A percentile compares a stretch with the other conserved stretches of the same genome.
Evolutionary conservation across 1,140 invertebrate species (phyloP).

Genomic region (Oryctes rhinoceros): DNA sequence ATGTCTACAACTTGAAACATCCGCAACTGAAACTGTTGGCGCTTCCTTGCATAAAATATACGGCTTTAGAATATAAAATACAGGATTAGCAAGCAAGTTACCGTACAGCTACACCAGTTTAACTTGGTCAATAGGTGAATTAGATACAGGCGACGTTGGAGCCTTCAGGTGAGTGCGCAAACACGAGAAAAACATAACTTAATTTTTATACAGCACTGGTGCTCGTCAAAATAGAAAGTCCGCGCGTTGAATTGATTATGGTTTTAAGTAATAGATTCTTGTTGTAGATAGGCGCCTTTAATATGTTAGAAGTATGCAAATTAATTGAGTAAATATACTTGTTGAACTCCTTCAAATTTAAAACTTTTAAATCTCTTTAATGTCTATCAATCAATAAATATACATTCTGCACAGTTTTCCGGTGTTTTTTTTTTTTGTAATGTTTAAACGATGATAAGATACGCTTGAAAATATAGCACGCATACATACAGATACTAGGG

Average conservation of each 20-base stretch:
- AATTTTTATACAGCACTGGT: not conserved
- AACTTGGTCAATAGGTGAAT: slow-evolving; percentile 13
- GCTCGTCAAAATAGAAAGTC: slow-evolving; percentile 18
- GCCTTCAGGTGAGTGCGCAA: not conserved
- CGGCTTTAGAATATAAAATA: slow-evolving; percentile 3
- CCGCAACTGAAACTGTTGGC: not conserved
- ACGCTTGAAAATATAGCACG: too few relatives aligned
- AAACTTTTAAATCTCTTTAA: too few relatives aligned
- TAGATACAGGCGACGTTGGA: not conserved
- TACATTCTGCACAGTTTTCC: too few relatives aligned
- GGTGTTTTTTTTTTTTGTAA: too few relatives aligned
- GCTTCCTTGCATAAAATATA: not conserved
- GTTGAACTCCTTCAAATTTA: too few relatives aligned
- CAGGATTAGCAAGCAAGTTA: not conserved
- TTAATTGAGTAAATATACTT: not conserved
- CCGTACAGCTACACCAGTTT: not conserved
- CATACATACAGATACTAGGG: too few relatives aligned
- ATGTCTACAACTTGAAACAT: not conserved
- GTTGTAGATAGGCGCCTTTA: not conserved
- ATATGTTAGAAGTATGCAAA: not conserved
- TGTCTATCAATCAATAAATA: too few relatives aligned
- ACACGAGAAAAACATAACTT: not conserved
- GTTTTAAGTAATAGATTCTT: not conserved
- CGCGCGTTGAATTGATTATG: not conserved
- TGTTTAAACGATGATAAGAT: too few relatives aligned